Evolutionary conservation across 2,888 invertebrate species (phyloP).

Genomic region (Clitarchus hookeri): DNA sequence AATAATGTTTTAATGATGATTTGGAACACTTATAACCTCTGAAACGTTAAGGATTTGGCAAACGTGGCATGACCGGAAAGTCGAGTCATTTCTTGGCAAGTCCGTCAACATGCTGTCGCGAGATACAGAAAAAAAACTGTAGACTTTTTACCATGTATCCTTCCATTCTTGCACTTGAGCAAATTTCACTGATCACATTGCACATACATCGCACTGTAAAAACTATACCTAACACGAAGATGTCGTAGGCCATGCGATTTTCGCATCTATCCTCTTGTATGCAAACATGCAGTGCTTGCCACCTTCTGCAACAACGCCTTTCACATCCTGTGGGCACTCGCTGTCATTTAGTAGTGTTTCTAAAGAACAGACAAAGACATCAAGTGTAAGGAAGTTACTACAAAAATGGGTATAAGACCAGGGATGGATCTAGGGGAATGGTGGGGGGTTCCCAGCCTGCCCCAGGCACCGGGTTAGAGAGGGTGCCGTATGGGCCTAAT

Average conservation of each 20-base stretch:
- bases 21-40: background rate
- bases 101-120: background rate
- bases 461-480: too few species aligned
- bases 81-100: background rate
- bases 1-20: background rate
- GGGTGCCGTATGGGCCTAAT: background rate
- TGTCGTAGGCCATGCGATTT: conserved; percentile 91
- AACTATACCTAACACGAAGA: conserved; percentile 44
- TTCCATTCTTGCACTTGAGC: background rate
- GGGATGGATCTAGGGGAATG: conserved; percentile 20
- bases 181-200: background rate
- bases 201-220: background rate
- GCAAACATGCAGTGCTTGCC: conserved; percentile 89
- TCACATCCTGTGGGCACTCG: conserved; percentile 89
- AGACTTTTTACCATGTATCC: background rate
- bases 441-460: background rate
- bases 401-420: background rate
- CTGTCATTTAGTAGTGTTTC: conserved; percentile 88
- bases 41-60: background rate
- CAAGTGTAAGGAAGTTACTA: background rate
- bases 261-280: conserved; percentile 93
- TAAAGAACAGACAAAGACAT: conserved; percentile 55
- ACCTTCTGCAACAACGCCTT: conserved; percentile 59
- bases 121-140: background rate
- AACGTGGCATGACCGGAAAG: background rate